Evolutionary conservation across 2,888 invertebrate genomes (phyloP).

Genomic region (Lepidocyrtoides sp.): DNA sequence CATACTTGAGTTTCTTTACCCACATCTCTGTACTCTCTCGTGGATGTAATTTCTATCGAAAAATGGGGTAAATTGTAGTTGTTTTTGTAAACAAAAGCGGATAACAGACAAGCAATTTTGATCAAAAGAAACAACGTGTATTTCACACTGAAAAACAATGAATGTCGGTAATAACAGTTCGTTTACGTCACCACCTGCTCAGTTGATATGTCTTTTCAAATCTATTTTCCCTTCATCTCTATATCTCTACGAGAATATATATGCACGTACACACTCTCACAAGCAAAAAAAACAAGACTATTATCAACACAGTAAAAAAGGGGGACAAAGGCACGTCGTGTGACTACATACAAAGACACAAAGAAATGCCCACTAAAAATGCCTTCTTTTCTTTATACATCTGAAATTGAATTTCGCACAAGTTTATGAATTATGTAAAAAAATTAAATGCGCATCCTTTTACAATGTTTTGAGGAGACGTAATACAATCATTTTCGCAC

Average conservation of each 20-base stretch:
- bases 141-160: conserved; percentile 56
- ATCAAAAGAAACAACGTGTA: conserved; percentile 55
- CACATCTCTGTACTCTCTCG: neutral
- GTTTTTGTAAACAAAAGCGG: conserved; percentile 42
- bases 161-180: conserved; percentile 69
- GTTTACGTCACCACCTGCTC: conserved; percentile 70
- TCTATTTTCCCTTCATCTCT: neutral
- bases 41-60: neutral
- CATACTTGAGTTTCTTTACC: neutral
- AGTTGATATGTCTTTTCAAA: conserved; percentile 57
- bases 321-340: conserved; percentile 41
- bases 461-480: neutral
- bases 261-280: neutral
- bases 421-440: conserved; percentile 12
- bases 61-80: conserved; percentile 9
- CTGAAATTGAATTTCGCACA: neutral
- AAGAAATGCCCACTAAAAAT: conserved; percentile 19
- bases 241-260: neutral
- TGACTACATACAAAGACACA: conserved; percentile 43
- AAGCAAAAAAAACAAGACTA: conserved; percentile 21
- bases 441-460: neutral
- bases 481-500: neutral
- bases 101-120: conserved; percentile 57
- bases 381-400: neutral
- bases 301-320: conserved; percentile 37